These are phyloP conservation scores for Myiotriccus ornatus DNA, from an alignment of 2,797 vertebrate genomes.

Conservation along the genomic window DNA sequence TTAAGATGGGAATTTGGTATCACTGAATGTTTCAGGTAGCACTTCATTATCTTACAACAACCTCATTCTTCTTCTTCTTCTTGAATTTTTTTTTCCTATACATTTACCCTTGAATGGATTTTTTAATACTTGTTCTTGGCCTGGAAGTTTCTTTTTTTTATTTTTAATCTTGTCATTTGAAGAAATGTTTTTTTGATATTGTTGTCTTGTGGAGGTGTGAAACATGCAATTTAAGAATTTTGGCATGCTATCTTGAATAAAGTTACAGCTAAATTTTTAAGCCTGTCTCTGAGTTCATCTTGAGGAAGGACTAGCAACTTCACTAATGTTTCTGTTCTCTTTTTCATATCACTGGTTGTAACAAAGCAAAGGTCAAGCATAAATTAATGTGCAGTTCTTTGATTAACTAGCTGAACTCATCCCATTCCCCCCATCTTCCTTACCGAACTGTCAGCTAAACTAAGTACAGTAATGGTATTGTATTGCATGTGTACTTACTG, in stretches of 20 bases:
- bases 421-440: not conserved
- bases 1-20: not conserved
- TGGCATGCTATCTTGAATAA: not conserved
- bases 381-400: slow-evolving; percentile 1
- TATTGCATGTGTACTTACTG: not conserved
- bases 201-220: not conserved
- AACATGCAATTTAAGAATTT: not conserved
- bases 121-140: not conserved
- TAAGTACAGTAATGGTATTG: not conserved
- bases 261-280: not conserved
- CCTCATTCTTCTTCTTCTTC: not conserved
- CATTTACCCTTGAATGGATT: not conserved
- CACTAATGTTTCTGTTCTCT: not conserved
- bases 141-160: not conserved
- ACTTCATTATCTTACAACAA: not conserved
- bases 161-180: not conserved
- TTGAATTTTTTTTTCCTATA: not conserved
- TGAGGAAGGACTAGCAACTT: not conserved
- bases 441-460: not conserved
- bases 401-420: not conserved
- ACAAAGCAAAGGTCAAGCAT: not conserved
- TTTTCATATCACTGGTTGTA: not conserved
- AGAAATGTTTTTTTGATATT: not conserved
- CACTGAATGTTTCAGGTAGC: not conserved
- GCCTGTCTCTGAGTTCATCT: not conserved